Evolutionary conservation across 2,888 invertebrate species (phyloP).

Genomic region (Eucera pruinosa): DNA sequence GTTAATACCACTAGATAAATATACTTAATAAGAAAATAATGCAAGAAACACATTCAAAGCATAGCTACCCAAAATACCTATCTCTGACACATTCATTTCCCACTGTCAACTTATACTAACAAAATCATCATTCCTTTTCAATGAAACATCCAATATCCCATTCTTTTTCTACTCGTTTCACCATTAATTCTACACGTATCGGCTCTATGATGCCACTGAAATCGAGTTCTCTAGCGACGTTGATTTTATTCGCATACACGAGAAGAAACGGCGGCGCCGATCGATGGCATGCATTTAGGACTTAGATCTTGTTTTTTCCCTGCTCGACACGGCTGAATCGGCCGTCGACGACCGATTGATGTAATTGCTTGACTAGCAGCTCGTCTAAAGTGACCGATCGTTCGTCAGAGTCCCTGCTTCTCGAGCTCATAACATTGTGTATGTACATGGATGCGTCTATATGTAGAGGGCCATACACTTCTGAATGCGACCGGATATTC

Average conservation of each 20-base stretch:
- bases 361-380: constrained; percentile 78
- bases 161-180: too few relatives aligned
- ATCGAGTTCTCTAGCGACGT: too few relatives aligned
- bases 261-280: constrained; percentile 53
- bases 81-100: too few relatives aligned
- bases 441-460: constrained; percentile 33
- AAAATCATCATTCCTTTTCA: too few relatives aligned
- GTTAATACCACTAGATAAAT: too few relatives aligned
- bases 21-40: too few relatives aligned
- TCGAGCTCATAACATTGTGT: constrained; percentile 60
- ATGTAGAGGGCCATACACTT: constrained; percentile 53
- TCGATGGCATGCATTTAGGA: constrained; percentile 30
- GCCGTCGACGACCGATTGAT: constrained; percentile 73
- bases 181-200: too few relatives aligned
- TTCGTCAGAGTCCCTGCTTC: constrained; percentile 57
- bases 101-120: too few relatives aligned
- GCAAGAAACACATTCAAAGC: too few relatives aligned
- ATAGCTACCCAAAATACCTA: too few relatives aligned
- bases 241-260: constrained; percentile 46
- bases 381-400: constrained; percentile 72
- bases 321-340: constrained; percentile 47
- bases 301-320: constrained; percentile 54
- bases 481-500: constrained; percentile 73
- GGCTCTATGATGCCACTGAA: too few relatives aligned
- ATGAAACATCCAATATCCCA: too few relatives aligned